A percentile compares a stretch with the other conserved stretches of the same genome.
phyloP scores from a whole-genome alignment of 2,797 vertebrate species.

The Pogoniulus pusillus region DNA sequence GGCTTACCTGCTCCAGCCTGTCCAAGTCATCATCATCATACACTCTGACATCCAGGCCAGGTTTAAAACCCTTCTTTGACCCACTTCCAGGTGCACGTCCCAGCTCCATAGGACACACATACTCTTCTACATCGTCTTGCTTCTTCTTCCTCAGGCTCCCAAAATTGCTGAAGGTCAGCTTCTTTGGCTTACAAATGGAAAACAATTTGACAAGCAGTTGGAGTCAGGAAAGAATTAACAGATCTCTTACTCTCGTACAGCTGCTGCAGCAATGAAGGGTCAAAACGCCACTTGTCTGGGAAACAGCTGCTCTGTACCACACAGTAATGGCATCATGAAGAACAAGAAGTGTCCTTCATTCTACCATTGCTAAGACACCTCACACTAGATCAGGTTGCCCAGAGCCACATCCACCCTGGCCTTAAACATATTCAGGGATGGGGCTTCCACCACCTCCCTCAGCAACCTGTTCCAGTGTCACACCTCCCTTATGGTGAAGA shows the following conservation, averaged over 20 bases:
- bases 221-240: neutral
- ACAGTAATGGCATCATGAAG: neutral
- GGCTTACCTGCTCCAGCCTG: constrained; percentile 88
- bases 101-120: constrained; percentile 97
- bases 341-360: neutral
- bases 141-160: constrained; percentile 92
- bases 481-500: no score
- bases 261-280: neutral
- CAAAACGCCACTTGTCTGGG: neutral
- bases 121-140: constrained; percentile 94
- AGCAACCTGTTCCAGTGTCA: no score
- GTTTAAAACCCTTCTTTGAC: constrained; percentile 86
- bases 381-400: no score
- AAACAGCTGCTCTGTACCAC: neutral
- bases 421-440: no score
- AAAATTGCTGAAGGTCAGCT: constrained; percentile 91
- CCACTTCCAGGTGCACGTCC: constrained; percentile 86
- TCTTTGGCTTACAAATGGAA: constrained; percentile 83
- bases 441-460: no score
- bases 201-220: neutral
- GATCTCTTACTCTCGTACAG: neutral
- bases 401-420: no score
- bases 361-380: neutral
- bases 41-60: constrained; percentile 85
- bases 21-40: constrained; percentile 94